phyloP scores from a whole-genome alignment of 2,888 invertebrate species.

The Scaptomyza parva region DNA sequence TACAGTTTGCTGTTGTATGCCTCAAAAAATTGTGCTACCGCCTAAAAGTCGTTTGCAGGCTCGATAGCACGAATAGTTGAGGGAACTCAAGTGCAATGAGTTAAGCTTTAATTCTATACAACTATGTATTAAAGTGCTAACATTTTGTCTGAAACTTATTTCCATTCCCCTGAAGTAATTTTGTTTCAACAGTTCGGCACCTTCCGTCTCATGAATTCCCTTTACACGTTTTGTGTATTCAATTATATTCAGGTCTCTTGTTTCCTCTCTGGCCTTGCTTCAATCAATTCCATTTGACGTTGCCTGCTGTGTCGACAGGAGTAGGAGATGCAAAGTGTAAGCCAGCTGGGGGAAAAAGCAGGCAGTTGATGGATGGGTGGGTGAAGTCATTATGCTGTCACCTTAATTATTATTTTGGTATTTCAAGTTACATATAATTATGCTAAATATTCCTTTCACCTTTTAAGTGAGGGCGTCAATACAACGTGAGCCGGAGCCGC shows the following conservation, averaged over 20 bases:
- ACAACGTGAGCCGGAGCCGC: neutral
- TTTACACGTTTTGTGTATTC: slow-evolving; percentile 37
- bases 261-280: slow-evolving; percentile 7
- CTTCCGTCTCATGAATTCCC: slow-evolving; percentile 14
- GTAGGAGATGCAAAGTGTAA: neutral
- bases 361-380: neutral
- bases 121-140: slow-evolving; percentile 8
- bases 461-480: neutral
- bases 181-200: slow-evolving; percentile 39
- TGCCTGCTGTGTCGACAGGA: slow-evolving; percentile 7
- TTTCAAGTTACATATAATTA: slow-evolving; percentile 69
- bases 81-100: neutral
- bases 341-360: neutral
- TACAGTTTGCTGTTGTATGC: neutral
- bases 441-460: slow-evolving; percentile 59
- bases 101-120: slow-evolving; percentile 1
- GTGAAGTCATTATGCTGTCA: slow-evolving; percentile 67
- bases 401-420: slow-evolving; percentile 74
- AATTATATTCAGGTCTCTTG: slow-evolving; percentile 52
- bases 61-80: neutral
- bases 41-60: slow-evolving; percentile 16
- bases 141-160: slow-evolving; percentile 11
- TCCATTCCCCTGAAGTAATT: slow-evolving; percentile 23
- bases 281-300: slow-evolving; percentile 59
- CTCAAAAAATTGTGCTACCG: neutral